Evolutionary conservation across 2,888 invertebrate species (phyloP).

Genomic region (Prenolepis imparis): DNA sequence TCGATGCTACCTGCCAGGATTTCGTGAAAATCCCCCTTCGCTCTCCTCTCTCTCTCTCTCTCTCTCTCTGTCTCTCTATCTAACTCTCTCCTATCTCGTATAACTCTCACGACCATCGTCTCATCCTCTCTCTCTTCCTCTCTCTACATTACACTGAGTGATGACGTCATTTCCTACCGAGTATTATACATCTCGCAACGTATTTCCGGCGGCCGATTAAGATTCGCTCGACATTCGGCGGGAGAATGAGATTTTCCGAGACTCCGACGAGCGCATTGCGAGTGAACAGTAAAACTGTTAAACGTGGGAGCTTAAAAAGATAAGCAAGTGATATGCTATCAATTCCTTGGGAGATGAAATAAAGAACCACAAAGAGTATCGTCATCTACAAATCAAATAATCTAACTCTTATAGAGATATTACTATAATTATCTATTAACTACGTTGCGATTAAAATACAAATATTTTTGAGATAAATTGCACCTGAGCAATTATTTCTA

Average conservation of each 20-base stretch:
- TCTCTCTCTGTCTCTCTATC: conserved; percentile 52
- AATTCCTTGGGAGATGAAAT: background rate
- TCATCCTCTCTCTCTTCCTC: conserved; percentile 43
- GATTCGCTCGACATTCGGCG: conserved; percentile 73
- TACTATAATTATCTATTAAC: background rate
- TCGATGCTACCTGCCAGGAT: conserved; percentile 81
- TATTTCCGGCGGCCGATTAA: conserved; percentile 82
- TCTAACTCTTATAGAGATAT: background rate
- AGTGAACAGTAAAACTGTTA: conserved; percentile 3
- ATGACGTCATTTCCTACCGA: conserved; percentile 85
- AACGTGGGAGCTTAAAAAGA: background rate
- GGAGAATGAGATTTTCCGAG: conserved; percentile 72
- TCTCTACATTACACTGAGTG: conserved; percentile 80
- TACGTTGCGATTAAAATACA: background rate
- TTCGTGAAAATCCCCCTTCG: conserved; percentile 81
- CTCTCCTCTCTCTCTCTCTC: conserved; percentile 60
- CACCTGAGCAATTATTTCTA: background rate
- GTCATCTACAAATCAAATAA: too few relatives aligned
- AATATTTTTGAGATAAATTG: conserved; percentile 8
- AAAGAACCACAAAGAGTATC: background rate
- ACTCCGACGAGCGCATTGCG: background rate
- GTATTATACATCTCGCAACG: conserved; percentile 80
- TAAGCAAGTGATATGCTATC: background rate
- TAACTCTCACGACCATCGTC: conserved; percentile 46
- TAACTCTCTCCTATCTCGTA: conserved; percentile 46